phyloP scores from a whole-genome alignment of 2,888 invertebrate genomes.

The Mesorhabditis spiculigera region DNA sequence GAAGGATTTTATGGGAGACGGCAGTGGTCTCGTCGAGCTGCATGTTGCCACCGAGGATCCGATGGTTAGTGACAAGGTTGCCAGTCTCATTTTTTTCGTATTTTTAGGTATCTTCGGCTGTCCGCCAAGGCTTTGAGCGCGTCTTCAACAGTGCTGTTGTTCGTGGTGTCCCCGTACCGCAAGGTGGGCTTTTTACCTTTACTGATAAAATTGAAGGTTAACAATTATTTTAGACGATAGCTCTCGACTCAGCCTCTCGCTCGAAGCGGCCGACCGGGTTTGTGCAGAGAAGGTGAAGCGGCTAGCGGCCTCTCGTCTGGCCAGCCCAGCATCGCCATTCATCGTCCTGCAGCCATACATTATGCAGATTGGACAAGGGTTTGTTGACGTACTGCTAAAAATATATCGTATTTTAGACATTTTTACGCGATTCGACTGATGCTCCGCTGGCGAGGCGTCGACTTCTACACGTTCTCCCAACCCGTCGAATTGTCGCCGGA shows the following conservation, averaged over 20 bases:
- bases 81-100: neutral
- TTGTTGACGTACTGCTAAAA: neutral
- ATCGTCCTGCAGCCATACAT: constrained; percentile 33
- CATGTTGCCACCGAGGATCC: neutral
- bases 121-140: constrained; percentile 16
- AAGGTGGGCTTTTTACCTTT: neutral
- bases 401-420: constrained; percentile 11
- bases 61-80: constrained; percentile 4
- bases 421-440: constrained; percentile 19
- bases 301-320: constrained; percentile 20
- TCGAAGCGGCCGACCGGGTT: constrained; percentile 14
- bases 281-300: constrained; percentile 16
- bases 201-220: neutral
- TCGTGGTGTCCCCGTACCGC: constrained; percentile 11
- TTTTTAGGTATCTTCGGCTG: neutral
- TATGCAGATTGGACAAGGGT: constrained; percentile 21
- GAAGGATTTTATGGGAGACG: constrained; percentile 31
- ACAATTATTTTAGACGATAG: constrained; percentile 3
- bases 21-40: neutral
- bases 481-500: constrained; percentile 20
- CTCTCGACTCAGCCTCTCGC: constrained; percentile 20
- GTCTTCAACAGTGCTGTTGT: constrained; percentile 14
- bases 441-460: constrained; percentile 14
- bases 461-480: constrained; percentile 27
- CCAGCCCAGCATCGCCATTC: constrained; percentile 14